Percentiles rank a stretch among this genome's conserved stretches.
Evolutionary conservation across 1,140 invertebrate genomes (phyloP).

Genomic region (Nymphalis io): DNA sequence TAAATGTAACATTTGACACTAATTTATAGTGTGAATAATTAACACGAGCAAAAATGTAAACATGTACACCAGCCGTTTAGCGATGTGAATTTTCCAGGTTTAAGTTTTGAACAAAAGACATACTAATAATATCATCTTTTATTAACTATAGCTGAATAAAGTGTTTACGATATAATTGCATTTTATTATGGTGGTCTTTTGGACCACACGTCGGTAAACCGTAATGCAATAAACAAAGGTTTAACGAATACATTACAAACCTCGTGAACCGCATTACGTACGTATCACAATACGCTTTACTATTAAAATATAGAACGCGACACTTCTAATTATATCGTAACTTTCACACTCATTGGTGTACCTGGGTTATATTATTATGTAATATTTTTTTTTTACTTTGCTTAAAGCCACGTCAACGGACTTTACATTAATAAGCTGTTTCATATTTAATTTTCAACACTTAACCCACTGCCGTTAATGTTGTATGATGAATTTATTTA

Average conservation of each 20-base stretch:
- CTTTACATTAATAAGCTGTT: constrained; percentile 18
- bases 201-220: too few species aligned
- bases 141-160: too few species aligned
- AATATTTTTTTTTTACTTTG: background rate
- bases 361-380: background rate
- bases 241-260: background rate
- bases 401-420: background rate
- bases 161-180: too few species aligned
- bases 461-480: constrained; percentile 24
- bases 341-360: constrained; percentile 1
- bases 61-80: too few species aligned
- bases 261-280: background rate
- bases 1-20: too few species aligned
- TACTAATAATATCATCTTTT: too few species aligned
- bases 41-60: too few species aligned
- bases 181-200: too few species aligned
- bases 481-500: constrained; percentile 16
- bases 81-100: too few species aligned
- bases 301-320: background rate
- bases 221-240: too few species aligned
- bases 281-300: background rate
- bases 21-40: too few species aligned
- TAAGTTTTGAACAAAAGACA: too few species aligned
- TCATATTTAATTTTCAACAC: constrained; percentile 25
- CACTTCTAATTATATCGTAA: background rate